Conservation (phyloP, 2,888 invertebrate genomes). For the Mamestra brassicae region DNA sequence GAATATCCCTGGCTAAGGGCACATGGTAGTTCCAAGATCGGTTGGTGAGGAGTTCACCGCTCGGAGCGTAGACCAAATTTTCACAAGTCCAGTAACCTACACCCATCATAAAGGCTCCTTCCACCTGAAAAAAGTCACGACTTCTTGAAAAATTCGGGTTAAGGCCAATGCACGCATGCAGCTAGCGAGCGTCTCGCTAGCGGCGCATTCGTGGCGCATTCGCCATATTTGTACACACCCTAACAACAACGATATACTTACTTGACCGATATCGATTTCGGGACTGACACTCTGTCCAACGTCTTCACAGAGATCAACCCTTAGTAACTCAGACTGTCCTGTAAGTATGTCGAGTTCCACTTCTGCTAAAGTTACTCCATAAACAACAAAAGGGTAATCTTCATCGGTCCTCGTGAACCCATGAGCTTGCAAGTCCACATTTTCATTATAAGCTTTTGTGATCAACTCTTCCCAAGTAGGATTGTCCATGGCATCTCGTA, state of each 20-base stretch:
- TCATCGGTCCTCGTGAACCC: constrained; percentile 91
- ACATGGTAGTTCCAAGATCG: constrained; percentile 95
- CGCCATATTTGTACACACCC: too few species aligned
- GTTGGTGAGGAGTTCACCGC: constrained; percentile 93
- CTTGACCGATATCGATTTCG: constrained; percentile 88
- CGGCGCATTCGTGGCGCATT: too few species aligned
- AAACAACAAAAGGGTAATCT: constrained; percentile 22
- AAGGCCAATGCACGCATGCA: too few species aligned
- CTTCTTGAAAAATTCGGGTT: not conserved
- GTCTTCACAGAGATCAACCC: constrained; percentile 94
- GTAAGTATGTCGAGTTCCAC: constrained; percentile 90
- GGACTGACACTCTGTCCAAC: constrained; percentile 93
- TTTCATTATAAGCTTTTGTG: constrained; percentile 85
- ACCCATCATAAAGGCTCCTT: constrained; percentile 95
- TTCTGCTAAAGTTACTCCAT: constrained; percentile 50
- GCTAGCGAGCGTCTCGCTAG: too few species aligned
- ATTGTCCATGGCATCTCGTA: constrained; percentile 84
- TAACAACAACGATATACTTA: not conserved
- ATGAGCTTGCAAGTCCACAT: constrained; percentile 91
- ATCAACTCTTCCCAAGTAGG: constrained; percentile 91
- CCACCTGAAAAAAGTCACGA: constrained; percentile 80
- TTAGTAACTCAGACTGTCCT: constrained; percentile 92
- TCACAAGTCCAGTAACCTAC: constrained; percentile 94
- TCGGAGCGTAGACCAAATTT: constrained; percentile 92
- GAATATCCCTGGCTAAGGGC: constrained; percentile 94